phyloP scores from a whole-genome alignment of 2,113 vertebrate species.

The Atrichornis clamosus region DNA sequence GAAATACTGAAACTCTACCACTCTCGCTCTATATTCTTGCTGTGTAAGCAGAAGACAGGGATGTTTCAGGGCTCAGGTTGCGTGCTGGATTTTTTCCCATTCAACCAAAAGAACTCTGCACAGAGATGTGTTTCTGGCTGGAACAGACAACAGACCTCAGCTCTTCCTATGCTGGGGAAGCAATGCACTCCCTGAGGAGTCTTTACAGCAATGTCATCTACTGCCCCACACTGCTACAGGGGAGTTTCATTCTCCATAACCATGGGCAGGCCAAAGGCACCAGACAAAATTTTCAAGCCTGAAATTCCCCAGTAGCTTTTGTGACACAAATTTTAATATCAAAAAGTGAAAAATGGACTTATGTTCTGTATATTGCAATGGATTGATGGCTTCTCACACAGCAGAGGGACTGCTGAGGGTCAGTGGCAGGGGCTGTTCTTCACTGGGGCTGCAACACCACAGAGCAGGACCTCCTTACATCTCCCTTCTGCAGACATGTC shows the following conservation, averaged over 20 bases:
- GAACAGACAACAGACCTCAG: background rate
- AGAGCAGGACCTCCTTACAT: background rate
- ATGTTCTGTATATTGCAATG: background rate
- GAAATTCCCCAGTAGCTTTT: background rate
- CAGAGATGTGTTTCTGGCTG: background rate
- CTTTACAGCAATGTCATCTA: background rate
- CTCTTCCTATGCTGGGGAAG: background rate
- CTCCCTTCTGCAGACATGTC: background rate
- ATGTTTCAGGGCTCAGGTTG: background rate
- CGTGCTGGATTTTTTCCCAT: background rate
- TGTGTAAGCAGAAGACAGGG: background rate
- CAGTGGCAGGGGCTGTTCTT: background rate
- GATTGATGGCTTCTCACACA: rapidly evolving
- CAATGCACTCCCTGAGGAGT: rapidly evolving
- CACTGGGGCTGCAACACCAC: rapidly evolving
- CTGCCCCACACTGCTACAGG: rapidly evolving
- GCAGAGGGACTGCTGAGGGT: background rate
- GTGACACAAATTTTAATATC: background rate
- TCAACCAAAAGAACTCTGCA: background rate
- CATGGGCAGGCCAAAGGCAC: background rate
- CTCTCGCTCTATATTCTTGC: background rate
- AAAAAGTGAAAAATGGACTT: background rate
- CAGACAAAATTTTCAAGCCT: background rate
- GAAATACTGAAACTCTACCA: background rate
- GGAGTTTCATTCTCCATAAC: background rate